These are phyloP conservation scores for Hofmannophila pseudospretella DNA, from an alignment of 2,888 invertebrate species.

Conservation along the genomic window DNA sequence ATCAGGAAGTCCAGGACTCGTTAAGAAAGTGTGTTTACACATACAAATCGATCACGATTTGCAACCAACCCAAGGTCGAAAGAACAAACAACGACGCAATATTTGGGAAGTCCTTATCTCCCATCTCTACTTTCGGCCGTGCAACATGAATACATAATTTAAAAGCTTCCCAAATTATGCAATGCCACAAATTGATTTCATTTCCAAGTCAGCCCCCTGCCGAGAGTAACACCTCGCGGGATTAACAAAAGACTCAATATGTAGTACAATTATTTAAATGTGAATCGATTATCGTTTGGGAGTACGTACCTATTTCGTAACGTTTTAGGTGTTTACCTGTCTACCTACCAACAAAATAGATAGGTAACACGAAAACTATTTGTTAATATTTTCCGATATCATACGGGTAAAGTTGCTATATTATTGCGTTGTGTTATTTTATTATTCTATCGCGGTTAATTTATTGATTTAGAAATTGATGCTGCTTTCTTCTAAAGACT, in stretches of 20 bases:
- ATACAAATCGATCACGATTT: conserved; percentile 32
- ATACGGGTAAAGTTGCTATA: too few species aligned
- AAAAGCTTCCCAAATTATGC: conserved; percentile 64
- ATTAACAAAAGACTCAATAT: conserved; percentile 33
- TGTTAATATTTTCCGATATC: too few species aligned
- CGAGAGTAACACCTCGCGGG: conserved; percentile 33
- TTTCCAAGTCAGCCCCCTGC: conserved; percentile 54
- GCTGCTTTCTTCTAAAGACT: background rate
- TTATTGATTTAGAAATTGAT: background rate
- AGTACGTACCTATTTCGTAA: background rate
- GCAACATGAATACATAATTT: conserved; percentile 54
- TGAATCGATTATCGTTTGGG: conserved; percentile 22
- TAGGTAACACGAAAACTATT: too few species aligned
- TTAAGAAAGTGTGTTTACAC: conserved; percentile 15
- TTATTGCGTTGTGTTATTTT: too few species aligned
- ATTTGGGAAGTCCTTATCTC: conserved; percentile 51
- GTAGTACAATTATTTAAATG: conserved; percentile 29
- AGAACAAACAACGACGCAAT: conserved; percentile 32
- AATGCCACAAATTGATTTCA: conserved; percentile 64
- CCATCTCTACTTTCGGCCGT: conserved; percentile 40
- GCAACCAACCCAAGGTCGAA: conserved; percentile 41
- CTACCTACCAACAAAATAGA: too few species aligned
- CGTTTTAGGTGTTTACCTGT: too few species aligned
- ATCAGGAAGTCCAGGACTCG: too few species aligned
- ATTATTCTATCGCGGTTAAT: too few species aligned